Evolutionary conservation across 35 echinoderm and acorn worm genomes (phyloP).

Genomic region (Acanthaster planci): DNA sequence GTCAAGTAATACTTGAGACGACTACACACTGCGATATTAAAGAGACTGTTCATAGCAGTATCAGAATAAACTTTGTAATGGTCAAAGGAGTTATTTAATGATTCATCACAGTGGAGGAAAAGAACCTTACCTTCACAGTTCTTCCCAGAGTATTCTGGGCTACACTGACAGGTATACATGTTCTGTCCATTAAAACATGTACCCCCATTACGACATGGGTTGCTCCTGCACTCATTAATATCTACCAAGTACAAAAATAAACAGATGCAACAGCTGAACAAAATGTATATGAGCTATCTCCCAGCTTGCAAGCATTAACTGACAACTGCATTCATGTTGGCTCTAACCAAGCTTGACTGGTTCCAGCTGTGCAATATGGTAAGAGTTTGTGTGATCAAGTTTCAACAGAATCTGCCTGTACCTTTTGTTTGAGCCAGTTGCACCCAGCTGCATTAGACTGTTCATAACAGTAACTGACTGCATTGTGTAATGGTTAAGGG

Average conservation of each 20-base stretch:
- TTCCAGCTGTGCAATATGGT: too few species aligned
- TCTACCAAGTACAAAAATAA: not conserved
- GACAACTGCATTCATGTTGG: not conserved
- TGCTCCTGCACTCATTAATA: conserved; percentile 44
- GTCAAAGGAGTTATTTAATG: too few species aligned
- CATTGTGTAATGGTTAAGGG: too few species aligned
- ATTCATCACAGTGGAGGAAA: not conserved
- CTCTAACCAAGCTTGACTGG: not conserved
- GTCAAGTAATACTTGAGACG: too few species aligned
- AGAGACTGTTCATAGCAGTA: too few species aligned
- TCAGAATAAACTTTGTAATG: too few species aligned
- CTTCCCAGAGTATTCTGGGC: conserved; percentile 30
- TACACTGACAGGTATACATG: conserved; percentile 51
- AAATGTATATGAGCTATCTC: not conserved
- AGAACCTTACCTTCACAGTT: conserved; percentile 25
- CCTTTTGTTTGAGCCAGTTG: too few species aligned
- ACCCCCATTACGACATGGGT: conserved; percentile 64
- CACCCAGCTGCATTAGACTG: too few species aligned
- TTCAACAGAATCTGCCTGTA: not conserved
- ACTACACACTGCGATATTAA: too few species aligned
- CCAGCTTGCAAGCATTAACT: not conserved
- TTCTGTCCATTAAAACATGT: conserved; percentile 48
- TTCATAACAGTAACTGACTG: too few species aligned
- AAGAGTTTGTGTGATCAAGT: too few species aligned
- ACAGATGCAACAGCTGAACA: not conserved